Conservation (phyloP, 2,797 vertebrate species). For the Bovichtus variegatus region DNA sequence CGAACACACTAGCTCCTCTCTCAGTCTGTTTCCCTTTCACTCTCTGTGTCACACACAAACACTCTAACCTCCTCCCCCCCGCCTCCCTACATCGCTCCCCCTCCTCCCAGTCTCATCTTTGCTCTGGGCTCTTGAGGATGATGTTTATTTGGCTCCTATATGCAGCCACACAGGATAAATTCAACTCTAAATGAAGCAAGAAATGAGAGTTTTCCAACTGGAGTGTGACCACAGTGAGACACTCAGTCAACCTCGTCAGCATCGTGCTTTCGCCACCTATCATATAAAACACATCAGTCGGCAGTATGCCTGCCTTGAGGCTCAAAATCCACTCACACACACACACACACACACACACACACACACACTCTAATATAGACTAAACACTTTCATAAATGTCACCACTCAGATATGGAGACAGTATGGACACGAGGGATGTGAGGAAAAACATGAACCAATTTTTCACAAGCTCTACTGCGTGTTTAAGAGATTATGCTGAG, state of each 20-base stretch:
- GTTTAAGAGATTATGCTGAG: conserved; percentile 54
- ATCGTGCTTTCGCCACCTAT: conserved; percentile 44
- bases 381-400: conserved; percentile 55
- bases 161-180: conserved; percentile 57
- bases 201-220: conserved; percentile 24
- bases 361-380: conserved; percentile 34
- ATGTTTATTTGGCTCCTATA: conserved; percentile 76
- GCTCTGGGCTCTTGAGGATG: conserved; percentile 60
- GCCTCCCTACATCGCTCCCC: conserved; percentile 9
- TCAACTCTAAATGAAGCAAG: conserved; percentile 36
- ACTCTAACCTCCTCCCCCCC: conserved; percentile 49
- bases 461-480: conserved; percentile 15
- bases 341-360: conserved; percentile 47
- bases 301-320: conserved; percentile 48
- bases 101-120: conserved; percentile 57
- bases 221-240: conserved; percentile 39
- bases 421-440: conserved; percentile 16
- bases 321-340: conserved; percentile 34
- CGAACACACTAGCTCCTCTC: conserved; percentile 64
- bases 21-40: conserved; percentile 56
- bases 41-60: conserved; percentile 70
- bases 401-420: conserved; percentile 52
- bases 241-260: conserved; percentile 57
- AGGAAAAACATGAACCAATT: conserved; percentile 14
- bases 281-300: conserved; percentile 46